Percentiles rank a stretch among this genome's conserved stretches.
phyloP scores from a whole-genome alignment of 2,113 vertebrate genomes.

The Rhombomys opimus region DNA sequence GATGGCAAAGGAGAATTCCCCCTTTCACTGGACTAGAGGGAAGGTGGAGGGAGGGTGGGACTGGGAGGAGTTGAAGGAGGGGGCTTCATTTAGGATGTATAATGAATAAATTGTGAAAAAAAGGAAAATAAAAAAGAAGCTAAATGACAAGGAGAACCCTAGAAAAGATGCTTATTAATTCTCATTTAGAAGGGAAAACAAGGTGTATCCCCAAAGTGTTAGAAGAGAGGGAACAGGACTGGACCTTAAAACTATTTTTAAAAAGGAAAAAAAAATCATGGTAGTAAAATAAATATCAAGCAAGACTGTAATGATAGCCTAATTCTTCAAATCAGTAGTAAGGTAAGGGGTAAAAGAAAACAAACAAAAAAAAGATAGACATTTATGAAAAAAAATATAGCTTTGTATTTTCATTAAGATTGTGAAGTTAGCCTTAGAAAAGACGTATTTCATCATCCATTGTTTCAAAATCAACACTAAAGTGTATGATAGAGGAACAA shows the following conservation, averaged over 20 bases:
- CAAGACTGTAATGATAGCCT: not conserved
- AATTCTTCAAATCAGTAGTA: slow-evolving; percentile 56
- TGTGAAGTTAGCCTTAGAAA: not conserved
- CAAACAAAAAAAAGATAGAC: not conserved
- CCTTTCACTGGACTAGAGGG: too few species aligned
- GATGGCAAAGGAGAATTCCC: too few species aligned
- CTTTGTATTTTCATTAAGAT: slow-evolving; percentile 41
- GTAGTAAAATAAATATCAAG: slow-evolving; percentile 54
- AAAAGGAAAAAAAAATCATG: not conserved
- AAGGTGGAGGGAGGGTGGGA: too few species aligned
- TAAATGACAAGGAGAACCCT: too few species aligned
- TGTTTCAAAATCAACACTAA: not conserved
- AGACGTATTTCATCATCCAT: slow-evolving; percentile 43
- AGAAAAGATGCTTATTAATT: too few species aligned
- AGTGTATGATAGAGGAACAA: not conserved
- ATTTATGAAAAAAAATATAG: slow-evolving; percentile 51
- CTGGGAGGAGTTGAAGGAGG: too few species aligned
- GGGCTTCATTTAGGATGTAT: too few species aligned
- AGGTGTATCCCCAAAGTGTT: too few species aligned
- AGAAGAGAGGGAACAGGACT: not conserved
- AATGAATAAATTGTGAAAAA: too few species aligned
- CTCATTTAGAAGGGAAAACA: too few species aligned
- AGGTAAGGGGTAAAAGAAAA: not conserved
- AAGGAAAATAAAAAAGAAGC: too few species aligned
- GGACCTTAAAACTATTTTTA: not conserved